Conservation (phyloP, 2,113 vertebrate species). For the Anolis carolinensis region DNA sequence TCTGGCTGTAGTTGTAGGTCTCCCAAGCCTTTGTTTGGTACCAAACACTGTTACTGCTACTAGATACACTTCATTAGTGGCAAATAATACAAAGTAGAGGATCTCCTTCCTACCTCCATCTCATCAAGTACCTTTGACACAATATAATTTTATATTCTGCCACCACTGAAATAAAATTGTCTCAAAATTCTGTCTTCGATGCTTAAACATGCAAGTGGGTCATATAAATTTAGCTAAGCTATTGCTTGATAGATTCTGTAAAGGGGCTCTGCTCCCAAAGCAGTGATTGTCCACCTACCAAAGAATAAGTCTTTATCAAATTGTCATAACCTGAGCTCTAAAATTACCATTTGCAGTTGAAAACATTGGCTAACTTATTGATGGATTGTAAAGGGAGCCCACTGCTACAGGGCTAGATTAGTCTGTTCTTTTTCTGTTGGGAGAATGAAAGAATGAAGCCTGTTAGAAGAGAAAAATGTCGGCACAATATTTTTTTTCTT, state of each 20-base stretch:
- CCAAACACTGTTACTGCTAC: too few relatives aligned
- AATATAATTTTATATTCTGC: not conserved
- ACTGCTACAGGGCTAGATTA: not conserved
- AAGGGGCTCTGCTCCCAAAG: not conserved
- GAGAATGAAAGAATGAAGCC: not conserved
- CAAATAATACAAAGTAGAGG: too few relatives aligned
- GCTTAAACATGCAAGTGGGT: conserved; percentile 9
- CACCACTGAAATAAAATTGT: not conserved
- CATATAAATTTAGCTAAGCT: not conserved
- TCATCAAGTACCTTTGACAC: not conserved
- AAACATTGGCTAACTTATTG: conserved; percentile 14
- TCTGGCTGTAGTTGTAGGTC: too few relatives aligned
- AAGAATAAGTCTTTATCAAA: not conserved
- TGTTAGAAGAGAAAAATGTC: conserved; percentile 31
- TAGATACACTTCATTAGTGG: too few relatives aligned
- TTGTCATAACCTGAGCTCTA: not conserved
- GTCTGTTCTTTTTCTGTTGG: not conserved
- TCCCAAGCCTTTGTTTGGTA: too few relatives aligned
- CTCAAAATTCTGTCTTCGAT: not conserved
- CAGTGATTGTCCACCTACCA: not conserved
- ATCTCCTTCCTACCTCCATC: not conserved
- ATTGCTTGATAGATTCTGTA: conserved; percentile 1
- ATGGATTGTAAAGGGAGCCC: not conserved
- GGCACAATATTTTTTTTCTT: conserved; percentile 2
- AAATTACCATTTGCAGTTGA: not conserved